These are phyloP conservation scores for Anseranas semipalmata DNA, from an alignment of 2,113 vertebrate species.

Conservation along the genomic window DNA sequence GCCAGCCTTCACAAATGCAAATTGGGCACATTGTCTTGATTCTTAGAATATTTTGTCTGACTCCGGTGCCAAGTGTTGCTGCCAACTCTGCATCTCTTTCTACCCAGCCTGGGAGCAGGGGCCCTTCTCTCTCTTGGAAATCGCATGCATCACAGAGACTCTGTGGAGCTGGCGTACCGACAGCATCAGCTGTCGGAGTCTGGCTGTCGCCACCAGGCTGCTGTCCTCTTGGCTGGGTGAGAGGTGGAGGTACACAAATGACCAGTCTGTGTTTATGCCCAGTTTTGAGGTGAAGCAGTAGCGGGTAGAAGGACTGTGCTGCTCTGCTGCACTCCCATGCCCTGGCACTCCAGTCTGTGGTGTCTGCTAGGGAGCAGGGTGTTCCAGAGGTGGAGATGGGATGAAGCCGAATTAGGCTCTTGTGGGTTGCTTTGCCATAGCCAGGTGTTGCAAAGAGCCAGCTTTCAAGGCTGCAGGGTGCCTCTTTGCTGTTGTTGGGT, in stretches of 20 bases:
- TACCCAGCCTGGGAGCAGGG: neutral
- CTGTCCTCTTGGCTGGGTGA: neutral
- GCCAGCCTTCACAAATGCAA: constrained; percentile 7
- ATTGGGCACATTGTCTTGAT: neutral
- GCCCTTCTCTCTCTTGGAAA: neutral
- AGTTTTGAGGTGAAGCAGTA: neutral
- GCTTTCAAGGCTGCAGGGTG: neutral
- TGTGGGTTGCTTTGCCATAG: neutral
- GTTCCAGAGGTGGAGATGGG: neutral
- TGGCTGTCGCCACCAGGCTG: neutral
- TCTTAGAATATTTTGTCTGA: constrained; percentile 25
- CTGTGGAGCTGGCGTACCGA: neutral
- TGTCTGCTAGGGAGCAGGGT: neutral
- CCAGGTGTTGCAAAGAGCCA: neutral
- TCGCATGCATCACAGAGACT: neutral
- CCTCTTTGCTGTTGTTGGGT: neutral
- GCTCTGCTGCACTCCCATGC: neutral
- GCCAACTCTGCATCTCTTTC: neutral
- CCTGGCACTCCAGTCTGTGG: neutral
- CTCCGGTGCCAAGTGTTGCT: neutral
- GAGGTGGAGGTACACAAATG: neutral
- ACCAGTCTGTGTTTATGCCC: neutral
- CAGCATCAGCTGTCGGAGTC: neutral
- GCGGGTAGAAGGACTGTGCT: neutral
- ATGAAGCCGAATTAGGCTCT: neutral